Percentiles rank a stretch among this genome's conserved stretches.
Evolutionary conservation across 2,113 vertebrate species (phyloP).

Genomic region (Poeciliopsis prolifica): DNA sequence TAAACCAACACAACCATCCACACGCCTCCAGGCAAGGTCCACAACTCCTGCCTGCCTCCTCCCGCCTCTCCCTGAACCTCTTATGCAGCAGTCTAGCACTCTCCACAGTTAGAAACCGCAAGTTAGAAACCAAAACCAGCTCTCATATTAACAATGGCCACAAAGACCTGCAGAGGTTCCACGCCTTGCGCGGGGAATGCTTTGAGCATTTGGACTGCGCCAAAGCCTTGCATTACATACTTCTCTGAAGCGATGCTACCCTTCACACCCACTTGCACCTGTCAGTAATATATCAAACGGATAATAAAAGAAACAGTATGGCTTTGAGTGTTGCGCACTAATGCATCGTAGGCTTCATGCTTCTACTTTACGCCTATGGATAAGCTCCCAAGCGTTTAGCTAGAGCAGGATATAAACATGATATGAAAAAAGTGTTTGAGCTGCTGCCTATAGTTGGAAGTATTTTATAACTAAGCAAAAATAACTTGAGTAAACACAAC

Average conservation of each 20-base stretch:
- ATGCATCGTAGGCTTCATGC: conserved; percentile 32
- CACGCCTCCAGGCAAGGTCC: conserved; percentile 70
- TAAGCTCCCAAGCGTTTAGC: conserved; percentile 33
- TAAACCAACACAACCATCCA: conserved; percentile 78
- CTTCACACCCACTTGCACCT: conserved; percentile 65
- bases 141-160: conserved; percentile 60
- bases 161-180: conserved; percentile 33
- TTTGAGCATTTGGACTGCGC: conserved; percentile 51
- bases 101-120: conserved; percentile 4
- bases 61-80: conserved; percentile 38
- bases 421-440: conserved; percentile 8
- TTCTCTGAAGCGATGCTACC: conserved; percentile 37
- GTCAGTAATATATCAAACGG: conserved; percentile 70
- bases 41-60: conserved; percentile 57
- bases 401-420: conserved; percentile 2
- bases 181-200: conserved; percentile 29
- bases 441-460: neutral
- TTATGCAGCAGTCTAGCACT: conserved; percentile 28
- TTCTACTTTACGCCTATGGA: conserved; percentile 29
- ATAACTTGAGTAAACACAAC: neutral
- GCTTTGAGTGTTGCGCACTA: conserved; percentile 33
- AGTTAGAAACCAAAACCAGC: conserved; percentile 44
- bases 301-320: conserved; percentile 66
- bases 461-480: neutral
- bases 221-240: conserved; percentile 26